Evolutionary conservation across 2,888 invertebrate genomes (phyloP).

Genomic region (Archips xylosteana): DNA sequence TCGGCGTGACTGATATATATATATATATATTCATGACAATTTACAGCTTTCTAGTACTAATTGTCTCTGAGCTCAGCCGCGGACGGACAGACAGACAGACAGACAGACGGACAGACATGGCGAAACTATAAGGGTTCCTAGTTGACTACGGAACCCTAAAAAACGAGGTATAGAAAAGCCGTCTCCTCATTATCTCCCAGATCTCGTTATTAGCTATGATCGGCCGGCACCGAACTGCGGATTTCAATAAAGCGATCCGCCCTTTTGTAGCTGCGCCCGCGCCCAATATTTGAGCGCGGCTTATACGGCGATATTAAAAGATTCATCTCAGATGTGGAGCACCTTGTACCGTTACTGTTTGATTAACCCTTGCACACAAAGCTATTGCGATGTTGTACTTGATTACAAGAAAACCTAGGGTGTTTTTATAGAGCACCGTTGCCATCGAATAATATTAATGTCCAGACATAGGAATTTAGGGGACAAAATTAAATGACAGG

Average conservation of each 20-base stretch:
- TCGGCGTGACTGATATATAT: too few relatives aligned
- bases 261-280: conserved; percentile 64
- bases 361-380: conserved; percentile 24
- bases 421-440: too few relatives aligned
- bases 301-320: conserved; percentile 76
- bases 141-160: too few relatives aligned
- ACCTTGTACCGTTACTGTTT: conserved; percentile 25
- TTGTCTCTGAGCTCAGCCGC: too few relatives aligned
- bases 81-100: too few relatives aligned
- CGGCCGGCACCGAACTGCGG: conserved; percentile 63
- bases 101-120: too few relatives aligned
- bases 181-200: conserved; percentile 46
- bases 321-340: conserved; percentile 65
- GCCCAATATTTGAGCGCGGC: conserved; percentile 76
- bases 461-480: too few relatives aligned
- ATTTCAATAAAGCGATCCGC: conserved; percentile 76
- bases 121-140: too few relatives aligned
- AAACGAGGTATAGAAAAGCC: conserved; percentile 36
- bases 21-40: too few relatives aligned
- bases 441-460: too few relatives aligned
- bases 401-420: neutral
- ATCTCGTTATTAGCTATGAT: conserved; percentile 79
- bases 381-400: neutral
- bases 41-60: too few relatives aligned
- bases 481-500: too few relatives aligned